phyloP scores from a whole-genome alignment of 1,140 invertebrate species.

The Ericerus pela region DNA sequence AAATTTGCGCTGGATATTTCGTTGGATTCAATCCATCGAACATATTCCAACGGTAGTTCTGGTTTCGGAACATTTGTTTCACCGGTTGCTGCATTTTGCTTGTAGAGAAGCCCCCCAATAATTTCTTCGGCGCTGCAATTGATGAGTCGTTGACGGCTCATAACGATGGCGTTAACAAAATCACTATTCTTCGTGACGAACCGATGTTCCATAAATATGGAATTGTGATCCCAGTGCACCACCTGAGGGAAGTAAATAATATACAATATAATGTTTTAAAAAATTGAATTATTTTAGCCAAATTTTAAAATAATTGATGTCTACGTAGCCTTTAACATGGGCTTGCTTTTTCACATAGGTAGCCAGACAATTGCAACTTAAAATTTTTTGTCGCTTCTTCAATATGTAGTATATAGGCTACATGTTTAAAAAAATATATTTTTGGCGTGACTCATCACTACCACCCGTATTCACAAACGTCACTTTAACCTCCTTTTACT shows the following conservation, averaged over 20 bases:
- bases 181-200: conserved; percentile 57
- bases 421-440: no score
- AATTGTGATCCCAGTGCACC: conserved; percentile 70
- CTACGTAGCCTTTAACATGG: no score
- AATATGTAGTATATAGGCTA: no score
- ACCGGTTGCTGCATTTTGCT: conserved; percentile 23
- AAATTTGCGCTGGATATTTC: conserved; percentile 47
- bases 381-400: no score
- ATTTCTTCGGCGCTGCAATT: conserved; percentile 47
- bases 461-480: no score
- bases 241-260: conserved; percentile 36
- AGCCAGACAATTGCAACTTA: no score
- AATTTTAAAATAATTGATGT: no score
- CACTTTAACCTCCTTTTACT: no score
- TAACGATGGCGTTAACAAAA: conserved; percentile 64
- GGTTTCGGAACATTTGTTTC: conserved; percentile 32
- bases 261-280: no score
- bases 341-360: no score
- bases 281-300: no score
- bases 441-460: no score
- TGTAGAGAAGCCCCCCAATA: conserved; percentile 32
- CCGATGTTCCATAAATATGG: conserved; percentile 71
- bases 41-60: conserved; percentile 40
- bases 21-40: conserved; percentile 50
- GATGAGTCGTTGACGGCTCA: conserved; percentile 56